Evolutionary conservation across 1,140 invertebrate species (phyloP), one percentile per base, ranked within the genome.

Genomic region (Hormaphis cornu): DNA sequence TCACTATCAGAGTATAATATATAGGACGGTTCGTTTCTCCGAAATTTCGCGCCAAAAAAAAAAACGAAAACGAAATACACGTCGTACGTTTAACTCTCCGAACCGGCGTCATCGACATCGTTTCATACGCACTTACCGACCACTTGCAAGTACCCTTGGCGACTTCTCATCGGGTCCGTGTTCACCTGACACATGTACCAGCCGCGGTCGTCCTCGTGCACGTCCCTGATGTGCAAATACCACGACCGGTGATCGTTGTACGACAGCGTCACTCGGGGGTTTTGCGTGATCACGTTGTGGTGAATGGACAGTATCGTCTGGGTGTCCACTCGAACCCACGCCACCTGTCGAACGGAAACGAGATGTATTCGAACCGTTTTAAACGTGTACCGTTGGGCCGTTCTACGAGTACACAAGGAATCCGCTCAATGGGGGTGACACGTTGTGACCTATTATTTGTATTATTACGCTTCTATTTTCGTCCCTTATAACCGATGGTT

Each of bases 221-320:
- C 88, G 74, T 88, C 84, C 75, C 86, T 87, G 75, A 91, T 90
- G 74, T 90, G 89, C 56, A 93, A 82, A 77, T 87, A 92, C 90
- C 90, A 93, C 10, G 90, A 90, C 20, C 89, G 84, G 76, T 93
- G 89, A 76, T 93, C 90, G 76, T 90, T 93, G 80, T 89, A 90
- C 18, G 89, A 87, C 26, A 93, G 80, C 18, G 87, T 87, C 71
- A 95, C 90, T 72, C 92, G 84, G 6, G 88, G 86, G 79, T 94
- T 93, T 78, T 92, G 87, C 3, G 90, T 91, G 74, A 93, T 93
- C 44, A 94, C 89, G 76, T 89, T 89, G 78, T 90, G 87, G 76
- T 93, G 91, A 74, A 94, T 93, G 30, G 90, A 91, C 40, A 94
- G 80, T 73, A 94, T 94, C 3, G 92, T 93, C 79, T 95, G 91